phyloP scores from a whole-genome alignment of 2,888 invertebrate species.

The Danaus chrysippus region DNA sequence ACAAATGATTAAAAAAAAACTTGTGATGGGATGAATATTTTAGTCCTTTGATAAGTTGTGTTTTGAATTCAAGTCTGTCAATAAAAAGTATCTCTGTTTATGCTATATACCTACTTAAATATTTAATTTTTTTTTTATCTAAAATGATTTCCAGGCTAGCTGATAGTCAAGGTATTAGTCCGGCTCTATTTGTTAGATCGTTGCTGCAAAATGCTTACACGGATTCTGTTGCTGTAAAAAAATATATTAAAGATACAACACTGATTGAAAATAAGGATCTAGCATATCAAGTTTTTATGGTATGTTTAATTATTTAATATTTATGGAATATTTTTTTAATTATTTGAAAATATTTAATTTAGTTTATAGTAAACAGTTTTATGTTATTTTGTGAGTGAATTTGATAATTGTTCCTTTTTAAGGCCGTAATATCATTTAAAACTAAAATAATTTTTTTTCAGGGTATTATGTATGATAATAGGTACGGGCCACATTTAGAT shows the following conservation, averaged over 20 bases:
- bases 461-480: conserved; percentile 89
- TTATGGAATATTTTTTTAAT: neutral
- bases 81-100: too few species aligned
- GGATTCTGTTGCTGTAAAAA: conserved; percentile 67
- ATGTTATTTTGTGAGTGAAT: too few species aligned
- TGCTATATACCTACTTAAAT: neutral
- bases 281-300: conserved; percentile 87
- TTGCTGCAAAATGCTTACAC: conserved; percentile 68
- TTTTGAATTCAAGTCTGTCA: too few species aligned
- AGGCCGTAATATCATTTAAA: neutral
- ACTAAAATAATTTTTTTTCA: conserved; percentile 61
- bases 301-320: conserved; percentile 50
- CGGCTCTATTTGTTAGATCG: conserved; percentile 67
- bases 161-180: conserved; percentile 65
- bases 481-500: conserved; percentile 90
- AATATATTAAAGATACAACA: conserved; percentile 84
- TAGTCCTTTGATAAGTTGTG: too few species aligned
- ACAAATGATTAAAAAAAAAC: too few species aligned
- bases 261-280: conserved; percentile 84
- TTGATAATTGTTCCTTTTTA: too few species aligned
- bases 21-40: too few species aligned
- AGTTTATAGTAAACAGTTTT: too few species aligned
- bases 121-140: neutral
- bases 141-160: conserved; percentile 53
- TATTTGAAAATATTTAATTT: too few species aligned